Evolutionary conservation across 2,797 vertebrate species (phyloP).

Genomic region (Artibeus lituratus): DNA sequence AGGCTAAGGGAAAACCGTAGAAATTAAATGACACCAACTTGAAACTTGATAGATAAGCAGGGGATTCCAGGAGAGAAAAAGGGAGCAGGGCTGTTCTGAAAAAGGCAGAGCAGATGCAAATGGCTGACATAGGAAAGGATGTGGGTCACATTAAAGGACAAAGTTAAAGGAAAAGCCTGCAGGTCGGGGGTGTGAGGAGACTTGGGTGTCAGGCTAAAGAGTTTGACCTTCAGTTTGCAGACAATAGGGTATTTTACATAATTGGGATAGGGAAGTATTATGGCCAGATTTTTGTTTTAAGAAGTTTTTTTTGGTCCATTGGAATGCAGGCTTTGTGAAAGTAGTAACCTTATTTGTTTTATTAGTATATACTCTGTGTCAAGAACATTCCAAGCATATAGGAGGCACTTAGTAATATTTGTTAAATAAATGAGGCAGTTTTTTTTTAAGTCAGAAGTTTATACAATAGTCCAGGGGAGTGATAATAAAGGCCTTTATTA

Average conservation of each 20-base stretch:
- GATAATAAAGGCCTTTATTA: not conserved
- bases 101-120: not conserved
- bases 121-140: not conserved
- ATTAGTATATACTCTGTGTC: not conserved
- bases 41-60: slow-evolving; percentile 60
- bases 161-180: not conserved
- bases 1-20: slow-evolving; percentile 48
- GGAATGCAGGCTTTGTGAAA: not conserved
- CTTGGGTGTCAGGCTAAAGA: not conserved
- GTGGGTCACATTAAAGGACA: not conserved
- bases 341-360: not conserved
- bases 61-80: slow-evolving; percentile 10
- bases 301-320: not conserved
- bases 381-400: not conserved
- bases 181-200: accelerated
- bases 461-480: not conserved
- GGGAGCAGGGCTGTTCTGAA: not conserved
- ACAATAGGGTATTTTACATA: not conserved
- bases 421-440: not conserved
- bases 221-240: not conserved
- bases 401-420: not conserved
- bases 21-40: slow-evolving; percentile 63
- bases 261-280: not conserved
- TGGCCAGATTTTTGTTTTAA: not conserved
- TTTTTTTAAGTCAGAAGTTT: not conserved